Percentiles rank a stretch among this genome's conserved stretches.
Conservation (phyloP, 2,888 invertebrate genomes). For the Fabriciana adippe region DNA sequence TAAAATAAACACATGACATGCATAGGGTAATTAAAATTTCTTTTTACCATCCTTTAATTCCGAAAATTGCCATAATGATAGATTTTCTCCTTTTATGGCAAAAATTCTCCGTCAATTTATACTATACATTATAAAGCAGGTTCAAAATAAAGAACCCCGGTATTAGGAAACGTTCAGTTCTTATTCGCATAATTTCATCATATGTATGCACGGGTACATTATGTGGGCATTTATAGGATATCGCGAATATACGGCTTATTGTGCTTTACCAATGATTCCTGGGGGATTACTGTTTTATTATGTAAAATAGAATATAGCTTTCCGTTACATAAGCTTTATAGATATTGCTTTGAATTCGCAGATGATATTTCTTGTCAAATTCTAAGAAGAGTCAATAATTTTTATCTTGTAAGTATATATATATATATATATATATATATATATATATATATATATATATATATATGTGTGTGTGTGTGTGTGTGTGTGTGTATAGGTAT, state of each 20-base stretch:
- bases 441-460: too few species aligned
- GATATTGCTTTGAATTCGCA: not conserved
- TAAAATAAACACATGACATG: not conserved
- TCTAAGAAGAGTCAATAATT: too few species aligned
- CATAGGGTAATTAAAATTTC: too few species aligned
- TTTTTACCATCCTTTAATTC: too few species aligned
- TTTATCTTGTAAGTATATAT: too few species aligned
- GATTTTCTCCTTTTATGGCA: too few species aligned
- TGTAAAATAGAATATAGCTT: conserved; percentile 26
- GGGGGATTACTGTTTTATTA: conserved; percentile 36
- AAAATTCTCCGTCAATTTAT: too few species aligned
- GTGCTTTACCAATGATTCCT: conserved; percentile 42
- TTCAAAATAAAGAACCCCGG: conserved; percentile 38
- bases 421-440: too few species aligned
- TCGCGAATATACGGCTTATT: conserved; percentile 55
- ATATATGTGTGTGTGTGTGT: too few species aligned
- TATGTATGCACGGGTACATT: conserved; percentile 59
- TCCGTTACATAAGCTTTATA: not conserved
- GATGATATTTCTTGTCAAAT: too few species aligned
- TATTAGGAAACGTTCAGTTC: conserved; percentile 31
- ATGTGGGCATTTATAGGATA: conserved; percentile 54
- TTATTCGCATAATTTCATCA: conserved; percentile 64
- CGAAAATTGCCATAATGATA: too few species aligned
- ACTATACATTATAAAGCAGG: conserved; percentile 23
- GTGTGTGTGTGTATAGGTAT: too few species aligned